phyloP scores from a whole-genome alignment of 2,113 vertebrate genomes.

The Phalacrocorax aristotelis region DNA sequence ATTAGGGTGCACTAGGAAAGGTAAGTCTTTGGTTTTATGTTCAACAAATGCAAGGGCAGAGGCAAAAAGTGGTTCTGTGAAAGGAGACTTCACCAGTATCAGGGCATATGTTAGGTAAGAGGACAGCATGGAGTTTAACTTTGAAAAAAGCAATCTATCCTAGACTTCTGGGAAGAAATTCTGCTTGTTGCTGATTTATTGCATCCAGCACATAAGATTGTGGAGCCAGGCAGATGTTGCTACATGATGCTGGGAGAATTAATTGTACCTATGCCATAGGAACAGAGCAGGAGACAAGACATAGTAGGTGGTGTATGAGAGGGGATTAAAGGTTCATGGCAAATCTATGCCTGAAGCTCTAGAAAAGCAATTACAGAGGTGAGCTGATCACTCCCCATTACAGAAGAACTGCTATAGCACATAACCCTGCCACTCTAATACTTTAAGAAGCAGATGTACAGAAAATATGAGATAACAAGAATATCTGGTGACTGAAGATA shows the following conservation, averaged over 20 bases:
- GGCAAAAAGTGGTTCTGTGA: not conserved
- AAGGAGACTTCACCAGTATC: not conserved
- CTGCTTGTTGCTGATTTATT: constrained; percentile 14
- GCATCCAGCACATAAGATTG: not conserved
- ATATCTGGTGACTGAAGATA: constrained; percentile 2
- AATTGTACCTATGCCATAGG: not conserved
- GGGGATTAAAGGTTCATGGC: constrained; percentile 35
- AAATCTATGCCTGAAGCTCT: constrained; percentile 41
- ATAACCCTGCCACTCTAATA: constrained; percentile 22
- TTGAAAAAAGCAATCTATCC: not conserved
- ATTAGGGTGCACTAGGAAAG: not conserved
- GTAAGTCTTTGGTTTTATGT: not conserved
- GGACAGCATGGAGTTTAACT: not conserved
- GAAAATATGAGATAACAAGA: constrained; percentile 32
- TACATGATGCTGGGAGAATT: not conserved
- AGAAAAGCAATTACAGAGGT: constrained; percentile 55
- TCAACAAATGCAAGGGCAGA: not conserved
- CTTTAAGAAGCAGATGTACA: constrained; percentile 4
- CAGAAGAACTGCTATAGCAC: not conserved
- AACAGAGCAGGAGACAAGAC: not conserved
- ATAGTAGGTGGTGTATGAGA: not conserved
- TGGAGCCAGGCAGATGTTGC: not conserved
- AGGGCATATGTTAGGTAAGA: not conserved
- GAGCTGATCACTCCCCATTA: constrained; percentile 25
- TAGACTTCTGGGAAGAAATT: not conserved